These are phyloP conservation scores for Catalaphyllia jardinei DNA, from an alignment of 64 coral and sea anemone genomes.

Conservation along the genomic window DNA sequence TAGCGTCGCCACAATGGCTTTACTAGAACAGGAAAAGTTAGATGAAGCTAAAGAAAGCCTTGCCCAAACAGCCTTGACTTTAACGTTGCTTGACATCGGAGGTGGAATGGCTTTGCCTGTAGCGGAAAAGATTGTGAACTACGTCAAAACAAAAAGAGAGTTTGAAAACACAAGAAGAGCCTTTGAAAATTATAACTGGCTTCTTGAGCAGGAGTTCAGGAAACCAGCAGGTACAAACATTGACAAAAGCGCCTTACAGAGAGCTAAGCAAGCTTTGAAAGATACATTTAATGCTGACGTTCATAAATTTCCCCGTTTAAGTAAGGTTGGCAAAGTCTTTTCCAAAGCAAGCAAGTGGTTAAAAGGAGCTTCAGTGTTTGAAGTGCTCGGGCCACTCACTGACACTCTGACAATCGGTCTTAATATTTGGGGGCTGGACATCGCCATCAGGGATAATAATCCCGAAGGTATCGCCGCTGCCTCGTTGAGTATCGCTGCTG, in stretches of 20 bases:
- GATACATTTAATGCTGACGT: neutral
- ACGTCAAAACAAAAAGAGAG: neutral
- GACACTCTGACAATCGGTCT: conserved; percentile 18
- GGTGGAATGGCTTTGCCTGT: conserved; percentile 1
- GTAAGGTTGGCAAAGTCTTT: conserved; percentile 18
- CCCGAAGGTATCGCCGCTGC: conserved; percentile 6
- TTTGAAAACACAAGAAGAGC: neutral
- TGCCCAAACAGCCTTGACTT: conserved; percentile 13
- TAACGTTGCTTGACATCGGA: neutral
- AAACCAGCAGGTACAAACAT: neutral
- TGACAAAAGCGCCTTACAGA: neutral
- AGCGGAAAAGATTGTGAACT: neutral
- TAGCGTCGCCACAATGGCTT: neutral
- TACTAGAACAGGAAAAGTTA: neutral
- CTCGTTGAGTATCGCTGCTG: conserved; percentile 23
- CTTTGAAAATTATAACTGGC: neutral
- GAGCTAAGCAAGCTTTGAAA: neutral
- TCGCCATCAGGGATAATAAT: conserved; percentile 28
- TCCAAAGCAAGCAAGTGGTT: conserved; percentile 37
- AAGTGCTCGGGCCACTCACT: conserved; percentile 8
- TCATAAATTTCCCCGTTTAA: neutral
- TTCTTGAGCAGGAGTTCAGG: neutral
- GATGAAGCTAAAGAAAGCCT: conserved; percentile 17
- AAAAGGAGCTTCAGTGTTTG: conserved; percentile 1
- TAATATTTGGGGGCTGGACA: conserved; percentile 32